Evolutionary conservation across 2,113 vertebrate genomes (phyloP), one percentile per base, ranked within the genome.

Genomic region (Trochalopteron elliotii): DNA sequence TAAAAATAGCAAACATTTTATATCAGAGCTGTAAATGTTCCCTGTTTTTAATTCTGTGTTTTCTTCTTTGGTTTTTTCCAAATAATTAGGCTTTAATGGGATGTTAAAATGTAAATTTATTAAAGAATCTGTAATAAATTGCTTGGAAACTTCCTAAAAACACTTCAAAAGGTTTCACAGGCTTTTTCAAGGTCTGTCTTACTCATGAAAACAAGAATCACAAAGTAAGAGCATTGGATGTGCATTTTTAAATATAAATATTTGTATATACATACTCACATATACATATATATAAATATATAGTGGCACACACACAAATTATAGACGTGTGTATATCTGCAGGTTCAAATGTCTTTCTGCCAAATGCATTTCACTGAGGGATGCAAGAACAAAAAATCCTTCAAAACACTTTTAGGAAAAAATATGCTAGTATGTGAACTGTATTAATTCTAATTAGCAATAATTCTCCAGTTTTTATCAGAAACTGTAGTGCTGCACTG

Each of bases 1-100:
- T 37, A 57, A 92, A 96, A 94, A 94, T 77, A 93, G 88, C 42
- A 94, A 97, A 95, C 39, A 86, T 70, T 96, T 95, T 80, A 70
- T 53, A 80, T 47, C 21, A 79, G 24, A 11, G 67, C 55, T 90
- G 89, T 83, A 94, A 85, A 74, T n/a, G n/a, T 69, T 93, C 67
- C 12, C 35, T 45, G 11, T 18, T 93, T 82, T 47, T 50, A 76
- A 65, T 81, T 83, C 35, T n/a, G 30, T 35, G 10, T 52, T 88
- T 83, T 28, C 28, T 57, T 68, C 28, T 42, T 53, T 40, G 27
- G 39, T 81, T 72, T 56, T 95, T 94, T 93, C 60, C 85, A 94
- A 91, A 78, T 93, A 92, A 91, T 94, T 67, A 92, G 11, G 23
- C 10, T 84, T 88, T 90, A 83, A 95, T 77, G 42, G 55, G 49